Conservation (phyloP, 2,797 vertebrate species). For the Anabas testudineus region DNA sequence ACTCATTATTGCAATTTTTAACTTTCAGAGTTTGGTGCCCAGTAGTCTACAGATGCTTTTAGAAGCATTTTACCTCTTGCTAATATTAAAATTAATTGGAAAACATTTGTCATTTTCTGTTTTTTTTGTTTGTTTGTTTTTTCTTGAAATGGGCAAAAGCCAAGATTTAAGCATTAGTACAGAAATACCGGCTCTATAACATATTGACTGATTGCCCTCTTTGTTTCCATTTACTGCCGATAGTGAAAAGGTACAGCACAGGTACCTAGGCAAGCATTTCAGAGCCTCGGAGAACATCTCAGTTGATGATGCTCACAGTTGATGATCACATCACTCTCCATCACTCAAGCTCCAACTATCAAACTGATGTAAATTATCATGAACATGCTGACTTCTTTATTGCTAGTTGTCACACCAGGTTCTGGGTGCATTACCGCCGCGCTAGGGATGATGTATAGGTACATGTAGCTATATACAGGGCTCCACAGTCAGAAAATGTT, state of each 20-base stretch:
- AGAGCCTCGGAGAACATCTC: neutral
- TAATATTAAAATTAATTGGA: neutral
- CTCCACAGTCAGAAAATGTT: neutral
- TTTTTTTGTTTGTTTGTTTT: too few species aligned
- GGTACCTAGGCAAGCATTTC: too few species aligned
- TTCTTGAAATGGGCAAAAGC: neutral
- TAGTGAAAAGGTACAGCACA: neutral
- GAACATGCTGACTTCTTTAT: neutral
- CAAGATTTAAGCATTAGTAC: neutral
- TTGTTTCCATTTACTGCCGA: neutral
- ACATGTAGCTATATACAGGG: neutral
- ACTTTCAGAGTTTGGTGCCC: neutral
- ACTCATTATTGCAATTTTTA: neutral
- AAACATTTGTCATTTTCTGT: neutral
- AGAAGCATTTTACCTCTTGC: neutral
- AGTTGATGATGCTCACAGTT: neutral
- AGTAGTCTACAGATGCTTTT: neutral
- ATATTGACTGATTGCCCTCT: too few species aligned
- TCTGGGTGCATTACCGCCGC: neutral
- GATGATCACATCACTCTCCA: neutral
- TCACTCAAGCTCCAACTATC: neutral
- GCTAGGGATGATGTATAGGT: neutral
- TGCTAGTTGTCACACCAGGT: constrained; percentile 1
- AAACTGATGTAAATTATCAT: neutral
- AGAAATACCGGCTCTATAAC: neutral